phyloP scores from a whole-genome alignment of 2,113 vertebrate species.

The Oreochromis aureus region DNA sequence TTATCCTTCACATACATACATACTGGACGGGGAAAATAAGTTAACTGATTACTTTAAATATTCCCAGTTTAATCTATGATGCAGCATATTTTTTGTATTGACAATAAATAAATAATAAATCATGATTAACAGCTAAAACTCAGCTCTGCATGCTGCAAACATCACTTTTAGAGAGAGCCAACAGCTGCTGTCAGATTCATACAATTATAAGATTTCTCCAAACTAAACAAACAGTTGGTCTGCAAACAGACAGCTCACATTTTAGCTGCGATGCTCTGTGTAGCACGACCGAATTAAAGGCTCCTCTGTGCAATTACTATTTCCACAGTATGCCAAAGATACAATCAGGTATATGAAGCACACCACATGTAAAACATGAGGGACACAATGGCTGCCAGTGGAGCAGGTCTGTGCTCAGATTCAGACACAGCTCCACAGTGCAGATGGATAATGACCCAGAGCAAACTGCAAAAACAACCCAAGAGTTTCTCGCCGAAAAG shows the following conservation, averaged over 20 bases:
- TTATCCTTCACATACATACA: background rate
- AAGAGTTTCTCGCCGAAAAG: background rate
- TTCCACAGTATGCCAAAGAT: background rate
- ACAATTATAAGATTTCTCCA: background rate
- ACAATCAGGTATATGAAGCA: background rate
- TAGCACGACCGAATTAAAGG: background rate
- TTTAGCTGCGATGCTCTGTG: background rate
- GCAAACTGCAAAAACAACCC: background rate
- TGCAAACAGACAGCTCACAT: background rate
- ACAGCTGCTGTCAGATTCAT: background rate
- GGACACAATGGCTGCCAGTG: background rate
- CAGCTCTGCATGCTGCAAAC: background rate
- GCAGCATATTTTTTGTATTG: background rate
- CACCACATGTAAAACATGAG: background rate
- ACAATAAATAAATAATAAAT: background rate
- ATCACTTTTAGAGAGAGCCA: fast-evolving
- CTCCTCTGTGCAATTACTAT: background rate
- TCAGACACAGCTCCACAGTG: background rate
- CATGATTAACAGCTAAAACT: background rate
- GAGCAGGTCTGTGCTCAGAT: background rate
- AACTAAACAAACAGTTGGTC: background rate
- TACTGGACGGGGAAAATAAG: background rate
- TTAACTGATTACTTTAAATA: background rate
- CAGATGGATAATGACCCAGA: background rate
- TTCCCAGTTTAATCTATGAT: background rate